These are phyloP conservation scores for Aphidoletes aphidimyza DNA, from an alignment of 2,888 invertebrate species.

Conservation along the genomic window DNA sequence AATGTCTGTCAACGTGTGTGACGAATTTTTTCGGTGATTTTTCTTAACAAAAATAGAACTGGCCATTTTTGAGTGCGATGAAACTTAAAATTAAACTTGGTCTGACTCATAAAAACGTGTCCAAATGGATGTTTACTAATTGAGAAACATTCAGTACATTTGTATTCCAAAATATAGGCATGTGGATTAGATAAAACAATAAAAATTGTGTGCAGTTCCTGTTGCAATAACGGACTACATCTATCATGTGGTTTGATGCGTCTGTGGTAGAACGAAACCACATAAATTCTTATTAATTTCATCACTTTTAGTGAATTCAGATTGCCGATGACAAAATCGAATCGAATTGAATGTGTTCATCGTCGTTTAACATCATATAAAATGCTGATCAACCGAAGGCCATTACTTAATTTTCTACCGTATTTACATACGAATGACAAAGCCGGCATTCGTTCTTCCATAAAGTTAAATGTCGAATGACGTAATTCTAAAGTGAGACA, in stretches of 20 bases:
- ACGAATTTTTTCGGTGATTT: not conserved
- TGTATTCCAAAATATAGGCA: too few relatives aligned
- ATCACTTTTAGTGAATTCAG: not conserved
- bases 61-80: not conserved
- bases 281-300: too few relatives aligned
- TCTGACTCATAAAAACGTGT: not conserved
- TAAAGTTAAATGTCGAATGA: conserved; percentile 6
- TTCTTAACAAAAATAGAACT: conserved; percentile 8
- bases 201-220: too few relatives aligned
- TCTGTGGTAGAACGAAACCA: too few relatives aligned
- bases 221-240: too few relatives aligned
- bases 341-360: not conserved
- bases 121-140: too few relatives aligned
- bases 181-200: too few relatives aligned
- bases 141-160: too few relatives aligned
- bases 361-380: not conserved
- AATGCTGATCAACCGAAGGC: not conserved
- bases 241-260: too few relatives aligned
- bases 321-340: not conserved
- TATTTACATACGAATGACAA: conserved; percentile 3
- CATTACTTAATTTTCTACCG: not conserved
- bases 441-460: not conserved
- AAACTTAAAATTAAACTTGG: not conserved
- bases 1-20: not conserved
- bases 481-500: conserved; percentile 16